phyloP scores from a whole-genome alignment of 2,888 invertebrate genomes.

The Drosophila paucipuncta region DNA sequence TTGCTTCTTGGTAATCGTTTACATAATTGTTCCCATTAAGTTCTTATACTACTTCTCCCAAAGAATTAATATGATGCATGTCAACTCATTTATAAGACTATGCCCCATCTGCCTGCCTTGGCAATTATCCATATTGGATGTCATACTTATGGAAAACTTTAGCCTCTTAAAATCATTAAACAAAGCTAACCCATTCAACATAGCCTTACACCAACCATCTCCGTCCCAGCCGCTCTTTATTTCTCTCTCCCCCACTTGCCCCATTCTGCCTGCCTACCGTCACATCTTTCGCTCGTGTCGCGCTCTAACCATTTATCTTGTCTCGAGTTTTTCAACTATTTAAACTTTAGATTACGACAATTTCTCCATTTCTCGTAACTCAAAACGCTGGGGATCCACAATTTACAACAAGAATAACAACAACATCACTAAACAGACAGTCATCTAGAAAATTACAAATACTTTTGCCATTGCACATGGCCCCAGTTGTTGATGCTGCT shows the following conservation, averaged over 20 bases:
- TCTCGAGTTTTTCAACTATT: slow-evolving; percentile 63
- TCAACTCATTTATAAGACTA: slow-evolving; percentile 22
- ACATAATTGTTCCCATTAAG: not conserved
- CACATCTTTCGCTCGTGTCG: slow-evolving; percentile 24
- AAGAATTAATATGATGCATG: slow-evolving; percentile 25
- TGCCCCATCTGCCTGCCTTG: slow-evolving; percentile 1
- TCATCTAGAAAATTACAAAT: slow-evolving; percentile 78
- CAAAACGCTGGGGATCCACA: slow-evolving; percentile 69
- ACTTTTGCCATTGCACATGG: slow-evolving; percentile 71
- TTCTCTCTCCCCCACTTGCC: not conserved
- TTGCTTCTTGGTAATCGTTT: not conserved
- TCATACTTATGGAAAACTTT: slow-evolving; percentile 55
- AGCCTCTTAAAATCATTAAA: slow-evolving; percentile 51
- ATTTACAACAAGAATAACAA: slow-evolving; percentile 36
- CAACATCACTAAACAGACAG: slow-evolving; percentile 55
- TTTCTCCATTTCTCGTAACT: slow-evolving; percentile 69
- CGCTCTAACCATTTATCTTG: slow-evolving; percentile 61
- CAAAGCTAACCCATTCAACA: slow-evolving; percentile 17
- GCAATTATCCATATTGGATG: slow-evolving; percentile 56
- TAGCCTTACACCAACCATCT: not conserved
- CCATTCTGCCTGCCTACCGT: not conserved
- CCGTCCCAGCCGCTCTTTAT: not conserved
- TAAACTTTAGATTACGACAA: slow-evolving; percentile 79
- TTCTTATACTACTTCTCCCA: not conserved
- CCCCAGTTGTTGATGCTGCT: slow-evolving; percentile 13